Base-by-base conservation (phyloP, 2,888 invertebrate species). In the Pyrochroa serraticornis region DNA sequence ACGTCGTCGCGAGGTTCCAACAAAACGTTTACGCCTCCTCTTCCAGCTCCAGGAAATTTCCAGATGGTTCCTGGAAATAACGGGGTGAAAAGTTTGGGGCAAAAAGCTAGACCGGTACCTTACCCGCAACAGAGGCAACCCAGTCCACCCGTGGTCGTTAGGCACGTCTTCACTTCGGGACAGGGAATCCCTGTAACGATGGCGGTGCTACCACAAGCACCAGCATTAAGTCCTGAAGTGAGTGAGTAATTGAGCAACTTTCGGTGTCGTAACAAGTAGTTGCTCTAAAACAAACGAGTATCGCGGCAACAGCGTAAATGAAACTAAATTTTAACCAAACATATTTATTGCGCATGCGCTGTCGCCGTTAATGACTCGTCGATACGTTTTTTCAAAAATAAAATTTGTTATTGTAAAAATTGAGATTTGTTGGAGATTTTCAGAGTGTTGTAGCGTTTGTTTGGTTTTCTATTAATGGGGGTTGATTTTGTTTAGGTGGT, bases 121-220 rank as follows among this genome's bases (percentile, higher is more conserved):
- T 69, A 66, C n/a, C 79, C 79, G 53, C 82, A 85, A 54, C 82
- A 84, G 52, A 79, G 83, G 33, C 83, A 83, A 51, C 82, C 84
- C 1, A 82, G 84, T 39, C 82, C 88, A 35, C 88, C 89, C 0
- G 83, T 89, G 7, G 81, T 86, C 8, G 85, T 90, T 47, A 79
- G 85, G 33, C 86, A 86, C 64, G 83, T 86, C 12, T 84, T 85
- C 67, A 80, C 82, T 8, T 81, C 82, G 2, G 80, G 82, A n/a
- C 82, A 82, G 67, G 82, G 83, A 7, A 83, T 83, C 61, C 83
- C 83, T 1, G 83, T 83, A n/a, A 82, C 82, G 35, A 82, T 83
- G 82, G 82, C 83, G 9, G 81, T 83, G 10, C 68, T 82, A 58
- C 82, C 82, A 3, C 80, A 80, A 60, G 75, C 81, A 9, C 76